These are phyloP conservation scores for Scolopax rusticola DNA, from an alignment of 2,797 vertebrate species.

Conservation along the genomic window DNA sequence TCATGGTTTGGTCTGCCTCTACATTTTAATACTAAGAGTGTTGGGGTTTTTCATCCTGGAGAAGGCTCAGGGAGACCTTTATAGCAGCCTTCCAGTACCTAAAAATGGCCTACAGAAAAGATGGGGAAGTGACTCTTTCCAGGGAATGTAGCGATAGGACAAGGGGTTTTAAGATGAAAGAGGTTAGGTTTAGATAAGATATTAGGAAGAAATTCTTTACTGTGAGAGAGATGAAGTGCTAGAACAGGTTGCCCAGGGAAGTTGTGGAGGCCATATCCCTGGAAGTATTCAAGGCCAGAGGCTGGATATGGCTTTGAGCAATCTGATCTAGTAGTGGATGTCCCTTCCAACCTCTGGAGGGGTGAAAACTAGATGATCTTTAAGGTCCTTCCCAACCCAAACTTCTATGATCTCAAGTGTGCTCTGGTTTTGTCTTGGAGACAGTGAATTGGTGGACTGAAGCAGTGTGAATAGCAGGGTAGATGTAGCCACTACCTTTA, in stretches of 20 bases:
- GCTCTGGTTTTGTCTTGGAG: background rate
- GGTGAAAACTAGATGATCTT: background rate
- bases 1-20: background rate
- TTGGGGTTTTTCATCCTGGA: background rate
- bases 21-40: background rate
- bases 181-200: background rate
- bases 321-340: background rate
- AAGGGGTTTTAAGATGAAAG: background rate
- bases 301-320: background rate
- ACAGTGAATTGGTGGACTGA: background rate
- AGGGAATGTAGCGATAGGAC: background rate
- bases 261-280: background rate
- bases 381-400: background rate
- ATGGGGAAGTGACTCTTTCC: background rate
- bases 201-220: background rate
- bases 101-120: background rate
- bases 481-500: background rate
- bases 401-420: background rate
- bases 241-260: background rate
- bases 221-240: background rate
- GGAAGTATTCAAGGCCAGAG: background rate
- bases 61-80: background rate
- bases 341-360: background rate
- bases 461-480: accelerated
- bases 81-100: background rate